Conservation (phyloP, 2,888 invertebrate genomes). For the Capitulum mitella region DNA sequence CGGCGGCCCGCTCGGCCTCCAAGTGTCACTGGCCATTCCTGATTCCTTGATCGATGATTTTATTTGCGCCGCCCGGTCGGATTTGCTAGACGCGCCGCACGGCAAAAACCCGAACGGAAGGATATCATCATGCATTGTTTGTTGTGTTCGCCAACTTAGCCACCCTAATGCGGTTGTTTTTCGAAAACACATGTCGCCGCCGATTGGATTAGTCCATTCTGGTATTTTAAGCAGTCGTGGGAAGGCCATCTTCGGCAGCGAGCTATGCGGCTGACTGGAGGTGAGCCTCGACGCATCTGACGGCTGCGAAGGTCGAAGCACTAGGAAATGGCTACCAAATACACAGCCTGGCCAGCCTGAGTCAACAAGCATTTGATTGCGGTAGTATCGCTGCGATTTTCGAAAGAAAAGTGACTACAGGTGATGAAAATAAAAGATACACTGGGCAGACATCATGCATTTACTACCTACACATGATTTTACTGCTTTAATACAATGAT, state of each 20-base stretch:
- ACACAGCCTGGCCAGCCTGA: too few relatives aligned
- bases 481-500: too few relatives aligned
- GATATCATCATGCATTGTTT: slow-evolving; percentile 21
- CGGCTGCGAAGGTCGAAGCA: not conserved
- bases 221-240: not conserved
- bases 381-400: too few relatives aligned
- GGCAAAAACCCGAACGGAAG: not conserved
- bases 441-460: too few relatives aligned
- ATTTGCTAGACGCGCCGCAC: not conserved
- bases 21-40: not conserved
- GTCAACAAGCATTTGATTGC: too few relatives aligned
- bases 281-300: not conserved
- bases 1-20: not conserved
- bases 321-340: not conserved
- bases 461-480: too few relatives aligned
- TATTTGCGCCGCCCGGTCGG: slow-evolving; percentile 11
- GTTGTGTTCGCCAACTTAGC: slow-evolving; percentile 14
- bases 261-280: not conserved
- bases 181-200: not conserved
- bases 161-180: slow-evolving; percentile 2
- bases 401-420: too few relatives aligned
- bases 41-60: not conserved
- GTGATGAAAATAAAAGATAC: too few relatives aligned
- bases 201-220: slow-evolving; percentile 3
- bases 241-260: not conserved